Evolutionary conservation across 2,113 vertebrate species (phyloP).

Genomic region (Atractosteus spatula): DNA sequence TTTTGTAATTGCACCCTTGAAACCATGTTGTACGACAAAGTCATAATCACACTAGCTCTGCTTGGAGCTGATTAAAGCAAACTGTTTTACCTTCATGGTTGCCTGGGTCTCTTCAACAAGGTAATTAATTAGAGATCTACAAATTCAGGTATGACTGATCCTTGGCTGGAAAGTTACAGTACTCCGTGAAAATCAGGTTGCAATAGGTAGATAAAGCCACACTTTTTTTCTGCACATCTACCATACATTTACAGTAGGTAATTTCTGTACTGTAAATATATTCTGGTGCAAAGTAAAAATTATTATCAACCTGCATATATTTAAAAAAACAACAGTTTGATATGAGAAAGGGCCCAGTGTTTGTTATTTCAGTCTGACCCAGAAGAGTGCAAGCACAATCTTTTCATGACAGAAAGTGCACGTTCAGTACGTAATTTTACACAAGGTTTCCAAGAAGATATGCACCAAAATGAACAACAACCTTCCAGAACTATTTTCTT

Average conservation of each 20-base stretch:
- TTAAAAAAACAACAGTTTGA: too few species aligned
- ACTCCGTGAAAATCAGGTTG: slow-evolving; percentile 43
- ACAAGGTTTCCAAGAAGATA: too few species aligned
- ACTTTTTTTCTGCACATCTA: too few species aligned
- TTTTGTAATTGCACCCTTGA: background rate
- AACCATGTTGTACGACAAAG: slow-evolving; percentile 12
- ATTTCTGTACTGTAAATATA: slow-evolving; percentile 29
- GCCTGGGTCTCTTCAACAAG: slow-evolving; percentile 38
- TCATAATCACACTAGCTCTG: slow-evolving; percentile 10
- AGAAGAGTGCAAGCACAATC: background rate
- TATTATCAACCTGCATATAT: background rate
- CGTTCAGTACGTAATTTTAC: too few species aligned
- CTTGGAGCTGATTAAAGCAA: slow-evolving; percentile 31
- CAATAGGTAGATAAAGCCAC: slow-evolving; percentile 18
- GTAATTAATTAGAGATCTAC: slow-evolving; percentile 43
- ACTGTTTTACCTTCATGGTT: slow-evolving; percentile 42
- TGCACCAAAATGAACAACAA: too few species aligned
- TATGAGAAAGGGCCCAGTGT: too few species aligned
- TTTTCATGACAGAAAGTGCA: too few species aligned
- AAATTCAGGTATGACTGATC: slow-evolving; percentile 37
- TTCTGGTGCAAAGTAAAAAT: slow-evolving; percentile 35
- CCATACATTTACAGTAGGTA: slow-evolving; percentile 9
- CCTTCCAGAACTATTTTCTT: too few species aligned
- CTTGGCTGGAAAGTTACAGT: slow-evolving; percentile 36
- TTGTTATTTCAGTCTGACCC: too few species aligned